Percentiles rank a stretch among this genome's conserved stretches.
phyloP scores from a whole-genome alignment of 2,888 invertebrate species.

The Loripinus fragilis region DNA sequence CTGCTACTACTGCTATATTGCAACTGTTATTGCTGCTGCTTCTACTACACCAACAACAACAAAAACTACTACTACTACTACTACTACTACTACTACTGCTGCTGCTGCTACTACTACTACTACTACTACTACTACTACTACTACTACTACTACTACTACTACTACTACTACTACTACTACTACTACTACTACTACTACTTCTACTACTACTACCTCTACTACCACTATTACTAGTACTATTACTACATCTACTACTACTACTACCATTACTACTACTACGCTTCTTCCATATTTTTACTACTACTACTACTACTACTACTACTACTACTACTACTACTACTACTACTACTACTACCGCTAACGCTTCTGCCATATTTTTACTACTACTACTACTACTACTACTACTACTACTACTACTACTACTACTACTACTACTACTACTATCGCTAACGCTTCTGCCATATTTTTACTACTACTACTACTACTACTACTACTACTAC shows the following conservation, averaged over 20 bases:
- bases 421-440: constrained; percentile 21
- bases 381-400: constrained; percentile 22
- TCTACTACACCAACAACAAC: too few relatives aligned
- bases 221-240: constrained; percentile 29
- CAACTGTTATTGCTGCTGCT: too few relatives aligned
- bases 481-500: constrained; percentile 19
- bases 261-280: constrained; percentile 13
- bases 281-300: not conserved
- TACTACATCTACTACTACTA: constrained; percentile 13
- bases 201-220: constrained; percentile 34
- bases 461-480: constrained; percentile 18
- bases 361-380: too few relatives aligned
- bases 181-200: constrained; percentile 29
- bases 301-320: constrained; percentile 18
- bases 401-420: constrained; percentile 17
- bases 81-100: too few relatives aligned
- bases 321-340: constrained; percentile 17
- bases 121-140: constrained; percentile 20
- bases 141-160: constrained; percentile 31
- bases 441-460: too few relatives aligned
- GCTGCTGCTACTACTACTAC: constrained; percentile 18
- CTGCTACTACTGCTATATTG: too few relatives aligned
- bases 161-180: constrained; percentile 39
- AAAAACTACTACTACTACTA: too few relatives aligned
- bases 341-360: constrained; percentile 22